Evolutionary conservation across 2,888 invertebrate genomes (phyloP), one percentile per base, ranked within the genome.

Genomic region (Nomada fucata): DNA sequence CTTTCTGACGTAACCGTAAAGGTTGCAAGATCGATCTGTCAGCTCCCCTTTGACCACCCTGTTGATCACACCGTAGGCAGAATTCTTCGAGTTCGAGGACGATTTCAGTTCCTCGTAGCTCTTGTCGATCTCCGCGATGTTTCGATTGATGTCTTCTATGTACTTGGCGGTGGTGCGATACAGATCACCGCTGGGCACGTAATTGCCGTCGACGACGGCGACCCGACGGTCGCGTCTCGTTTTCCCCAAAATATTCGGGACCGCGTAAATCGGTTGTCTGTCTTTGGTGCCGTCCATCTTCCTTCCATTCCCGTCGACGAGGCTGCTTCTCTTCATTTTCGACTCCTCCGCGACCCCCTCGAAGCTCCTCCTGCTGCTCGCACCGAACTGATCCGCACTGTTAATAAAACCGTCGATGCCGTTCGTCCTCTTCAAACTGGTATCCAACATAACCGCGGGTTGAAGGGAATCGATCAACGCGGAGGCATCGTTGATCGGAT

Each of bases 51-150:
- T 89, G 1, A 86, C 77, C 20, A 91, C 85, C 72, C 89, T 91
- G 18, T 91, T 91, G 68, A 92, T 91, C 26, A 91, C 87, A 0
- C 92, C 92, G 60, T 92, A 92, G 0, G 86, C 83, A 50, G 88
- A 84, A 4, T 77, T 67, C 60, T 88, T 90, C 20, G 84, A 81
- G 20, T 86, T 88, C 15, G 83, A 76, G 1, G 88, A 84, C 42
- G 88, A 86, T 18, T 90, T 84, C 13, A 92, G 77, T 60, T 91
- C 91, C 70, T 91, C 92, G 84, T 91, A 92, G 36, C 91, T 93
- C 68, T 92, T 91, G 60, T 93, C 92, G 68, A 93, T 92, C 76
- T 93, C 92, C 0, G 93, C 93, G 15, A 93, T 90, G 77, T 93
- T 93, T 11, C 88, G 86, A 72, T 93, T 93, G 15, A 93, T 91